Evolutionary conservation across 2,888 invertebrate species (phyloP), one percentile per base, ranked within the genome.

Genomic region (Thymelicus sylvestris): DNA sequence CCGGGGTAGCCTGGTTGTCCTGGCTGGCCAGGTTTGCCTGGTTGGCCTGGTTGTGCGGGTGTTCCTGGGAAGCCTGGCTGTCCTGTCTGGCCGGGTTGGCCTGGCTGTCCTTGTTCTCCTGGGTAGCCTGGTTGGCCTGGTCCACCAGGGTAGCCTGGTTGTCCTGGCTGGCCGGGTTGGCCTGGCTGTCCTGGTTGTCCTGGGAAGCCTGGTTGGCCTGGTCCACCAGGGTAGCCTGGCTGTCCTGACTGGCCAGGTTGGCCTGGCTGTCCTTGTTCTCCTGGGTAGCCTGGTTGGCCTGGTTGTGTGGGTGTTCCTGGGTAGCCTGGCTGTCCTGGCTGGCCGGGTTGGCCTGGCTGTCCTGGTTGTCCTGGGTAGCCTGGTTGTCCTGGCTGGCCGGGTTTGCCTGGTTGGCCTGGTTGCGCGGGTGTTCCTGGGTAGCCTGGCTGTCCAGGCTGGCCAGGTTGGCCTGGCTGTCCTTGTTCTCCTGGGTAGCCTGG

Each of bases 251-350:
- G 61, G 5, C 77, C 78, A 6, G 76, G 76, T 10, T 77, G 66
- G 68, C 80, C 79, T 50, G 78, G 78, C 0, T 75, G 62, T 31
- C 77, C 74, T 38, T 72, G 61, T 75, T 71, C 50, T 13, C 76
- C 76, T 13, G 76, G 76, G 13, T 68, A 8, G 39, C 78, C 80
- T 7, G 81, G 79, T 7, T 78, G 72, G 7, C 81, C 78, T 24
- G 80, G 80, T 0, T 77, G 66, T 47, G 83, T 79, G 1, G 81
- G 83, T 0, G 64, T 84, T 92, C 73, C 86, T 90, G 80, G 95
- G 91, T 47, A 82, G 92, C 79, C 83, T 91, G 78, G 95, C 0
- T 74, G 64, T 15, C 79, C 84, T 2, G 86, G 82, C n/a, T 73
- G 59, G 5, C 79, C 81, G 6, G 83, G 82, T 0, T 72, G 15